These are phyloP conservation scores for Trichogramma dendrolimi DNA, from an alignment of 2,888 invertebrate species.

Conservation along the genomic window DNA sequence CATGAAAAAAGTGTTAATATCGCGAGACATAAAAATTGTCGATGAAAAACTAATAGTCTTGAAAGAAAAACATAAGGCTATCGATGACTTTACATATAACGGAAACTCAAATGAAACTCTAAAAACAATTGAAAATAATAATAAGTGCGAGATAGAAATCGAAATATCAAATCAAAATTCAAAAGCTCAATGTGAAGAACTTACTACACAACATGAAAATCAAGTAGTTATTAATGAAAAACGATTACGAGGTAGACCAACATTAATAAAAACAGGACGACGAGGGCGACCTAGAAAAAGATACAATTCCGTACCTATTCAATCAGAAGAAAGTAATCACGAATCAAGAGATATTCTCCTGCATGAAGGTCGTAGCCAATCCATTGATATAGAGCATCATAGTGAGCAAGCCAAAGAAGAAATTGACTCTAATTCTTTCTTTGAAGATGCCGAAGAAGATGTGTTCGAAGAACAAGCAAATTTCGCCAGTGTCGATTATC, in stretches of 20 bases:
- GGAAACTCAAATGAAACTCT: background rate
- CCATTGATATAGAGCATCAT: too few relatives aligned
- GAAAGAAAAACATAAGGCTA: too few relatives aligned
- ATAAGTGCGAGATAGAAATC: background rate
- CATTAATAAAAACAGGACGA: slow-evolving; percentile 17
- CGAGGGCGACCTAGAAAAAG: slow-evolving; percentile 19
- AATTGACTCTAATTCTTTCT: too few relatives aligned
- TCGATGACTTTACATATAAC: too few relatives aligned
- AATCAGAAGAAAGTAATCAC: background rate
- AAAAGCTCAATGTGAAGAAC: background rate
- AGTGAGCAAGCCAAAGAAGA: too few relatives aligned
- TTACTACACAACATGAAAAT: background rate
- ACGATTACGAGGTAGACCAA: slow-evolving; percentile 22
- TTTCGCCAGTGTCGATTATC: slow-evolving; percentile 1
- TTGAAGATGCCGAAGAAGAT: too few relatives aligned
- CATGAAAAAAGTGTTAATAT: slow-evolving; percentile 10
- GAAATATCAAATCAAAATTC: background rate
- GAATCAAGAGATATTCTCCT: background rate
- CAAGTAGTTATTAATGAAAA: slow-evolving; percentile 4
- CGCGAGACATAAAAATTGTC: slow-evolving; percentile 21
- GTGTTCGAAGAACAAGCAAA: background rate
- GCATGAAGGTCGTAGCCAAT: too few relatives aligned
- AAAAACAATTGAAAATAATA: background rate
- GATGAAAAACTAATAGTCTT: too few relatives aligned
- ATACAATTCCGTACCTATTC: background rate